Percentiles rank a stretch among this genome's conserved stretches.
phyloP scores from a whole-genome alignment of 1,140 invertebrate genomes.

The Drosophila subpulchrella region DNA sequence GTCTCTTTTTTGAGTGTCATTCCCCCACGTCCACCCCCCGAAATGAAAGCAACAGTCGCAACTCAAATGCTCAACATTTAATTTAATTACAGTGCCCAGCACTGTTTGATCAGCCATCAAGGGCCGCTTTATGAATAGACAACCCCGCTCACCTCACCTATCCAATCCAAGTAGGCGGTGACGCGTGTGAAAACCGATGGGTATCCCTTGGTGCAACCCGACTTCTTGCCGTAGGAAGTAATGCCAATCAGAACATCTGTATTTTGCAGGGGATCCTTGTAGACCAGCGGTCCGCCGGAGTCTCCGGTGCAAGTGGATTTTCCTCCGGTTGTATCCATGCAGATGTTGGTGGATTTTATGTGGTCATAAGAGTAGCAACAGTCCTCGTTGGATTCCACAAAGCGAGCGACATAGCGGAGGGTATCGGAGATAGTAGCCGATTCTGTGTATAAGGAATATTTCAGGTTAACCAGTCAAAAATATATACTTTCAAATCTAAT shows the following conservation, averaged over 20 bases:
- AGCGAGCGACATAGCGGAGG: conserved; percentile 49
- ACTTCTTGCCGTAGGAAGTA: conserved; percentile 85
- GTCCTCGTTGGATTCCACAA: conserved; percentile 59
- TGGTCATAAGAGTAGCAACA: conserved; percentile 44
- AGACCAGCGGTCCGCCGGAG: conserved; percentile 68
- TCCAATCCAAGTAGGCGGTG: conserved; percentile 78
- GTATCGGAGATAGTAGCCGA: conserved; percentile 29
- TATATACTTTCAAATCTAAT: too few species aligned
- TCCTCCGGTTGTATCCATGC: conserved; percentile 63
- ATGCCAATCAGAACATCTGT: conserved; percentile 80
- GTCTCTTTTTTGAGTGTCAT: neutral
- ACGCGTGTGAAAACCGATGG: conserved; percentile 82
- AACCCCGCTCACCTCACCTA: conserved; percentile 48
- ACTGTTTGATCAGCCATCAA: conserved; percentile 14
- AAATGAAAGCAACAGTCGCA: neutral
- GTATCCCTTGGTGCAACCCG: conserved; percentile 84
- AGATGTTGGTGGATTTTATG: conserved; percentile 59
- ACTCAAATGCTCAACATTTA: conserved; percentile 49
- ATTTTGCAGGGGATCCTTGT: conserved; percentile 33
- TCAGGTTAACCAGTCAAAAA: too few species aligned
- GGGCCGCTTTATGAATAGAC: conserved; percentile 40
- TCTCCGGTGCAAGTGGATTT: conserved; percentile 70
- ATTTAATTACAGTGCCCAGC: conserved; percentile 42
- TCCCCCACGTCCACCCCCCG: neutral
- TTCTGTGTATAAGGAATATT: conserved; percentile 4